Evolutionary conservation across 2,888 invertebrate genomes (phyloP), one percentile per base, ranked within the genome.

Genomic region (Stegana nigrithorax): DNA sequence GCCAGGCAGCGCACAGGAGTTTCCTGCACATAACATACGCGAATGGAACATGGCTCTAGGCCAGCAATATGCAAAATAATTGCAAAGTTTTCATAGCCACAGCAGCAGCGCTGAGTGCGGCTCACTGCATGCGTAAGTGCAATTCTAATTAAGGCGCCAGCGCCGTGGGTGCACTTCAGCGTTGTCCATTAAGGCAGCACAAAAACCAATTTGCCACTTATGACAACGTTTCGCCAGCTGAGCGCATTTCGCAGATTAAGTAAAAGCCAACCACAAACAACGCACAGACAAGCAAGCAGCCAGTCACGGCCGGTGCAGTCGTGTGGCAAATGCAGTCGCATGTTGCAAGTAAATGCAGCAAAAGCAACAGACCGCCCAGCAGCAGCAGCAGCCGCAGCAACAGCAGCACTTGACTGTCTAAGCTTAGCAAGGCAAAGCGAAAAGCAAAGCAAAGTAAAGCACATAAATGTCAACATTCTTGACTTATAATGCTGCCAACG

Each of bases 401-500:
- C 26, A 56, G 66, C 56, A 29, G 44, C 50, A 56, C 50, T 50
- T 50, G 26, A 25, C 50, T 39, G 26, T 4, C 25, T 47, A n/a
- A n/a, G 21, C 23, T 21, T n/a, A n/a, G n/a, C n/a, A n/a, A n/a
- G n/a, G n/a, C n/a, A n/a, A n/a, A n/a, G n/a, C n/a, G n/a, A n/a
- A n/a, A n/a, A n/a, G n/a, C n/a, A n/a, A n/a, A n/a, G n/a, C n/a
- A n/a, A n/a, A 63, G 62, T 63, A 67, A 65, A 61, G 73, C 66
- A 67, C 67, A 75, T 73, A 73, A 80, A 78, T 75, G 76, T 78
- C 75, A 80, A 70, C 73, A 64, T 66, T 70, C 70, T 67, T 71
- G 68, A 78, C 72, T 70, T 69, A 68, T 68, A 78, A 72, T 70
- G 64, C 67, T 67, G 80, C 66, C 68, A 42, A 63, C 59, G 62